phyloP scores from a whole-genome alignment of 2,797 vertebrate species.

The Circus cinereus region DNA sequence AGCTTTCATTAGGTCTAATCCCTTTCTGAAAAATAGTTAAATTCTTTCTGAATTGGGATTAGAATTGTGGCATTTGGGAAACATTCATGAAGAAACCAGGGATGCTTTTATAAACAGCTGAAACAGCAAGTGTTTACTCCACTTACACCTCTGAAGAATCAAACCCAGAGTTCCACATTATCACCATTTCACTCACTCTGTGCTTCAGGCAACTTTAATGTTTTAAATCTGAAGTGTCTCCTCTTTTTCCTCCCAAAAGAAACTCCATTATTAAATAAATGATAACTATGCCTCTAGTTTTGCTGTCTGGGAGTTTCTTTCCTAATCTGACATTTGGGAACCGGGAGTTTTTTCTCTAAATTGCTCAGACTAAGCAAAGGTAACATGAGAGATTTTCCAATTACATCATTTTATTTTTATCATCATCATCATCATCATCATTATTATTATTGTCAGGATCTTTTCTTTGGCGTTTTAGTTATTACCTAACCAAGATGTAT shows the following conservation, averaged over 20 bases:
- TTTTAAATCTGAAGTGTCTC: neutral
- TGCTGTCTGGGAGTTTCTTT: neutral
- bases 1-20: neutral
- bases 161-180: neutral
- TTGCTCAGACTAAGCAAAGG: neutral
- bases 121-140: neutral
- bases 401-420: constrained; percentile 58
- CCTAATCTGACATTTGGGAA: neutral
- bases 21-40: neutral
- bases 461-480: neutral
- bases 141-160: neutral
- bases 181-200: neutral
- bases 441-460: constrained; percentile 1
- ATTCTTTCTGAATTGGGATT: neutral
- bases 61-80: neutral
- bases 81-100: neutral
- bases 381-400: constrained; percentile 2
- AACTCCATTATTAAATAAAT: neutral
- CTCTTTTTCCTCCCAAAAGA: neutral
- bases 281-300: neutral
- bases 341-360: neutral
- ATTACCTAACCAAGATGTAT: constrained; percentile 1
- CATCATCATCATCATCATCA: neutral
- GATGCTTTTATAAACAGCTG: neutral
- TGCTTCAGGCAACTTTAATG: neutral